Conservation (phyloP, 1,140 invertebrate species). For the Sinonovacula constricta region DNA sequence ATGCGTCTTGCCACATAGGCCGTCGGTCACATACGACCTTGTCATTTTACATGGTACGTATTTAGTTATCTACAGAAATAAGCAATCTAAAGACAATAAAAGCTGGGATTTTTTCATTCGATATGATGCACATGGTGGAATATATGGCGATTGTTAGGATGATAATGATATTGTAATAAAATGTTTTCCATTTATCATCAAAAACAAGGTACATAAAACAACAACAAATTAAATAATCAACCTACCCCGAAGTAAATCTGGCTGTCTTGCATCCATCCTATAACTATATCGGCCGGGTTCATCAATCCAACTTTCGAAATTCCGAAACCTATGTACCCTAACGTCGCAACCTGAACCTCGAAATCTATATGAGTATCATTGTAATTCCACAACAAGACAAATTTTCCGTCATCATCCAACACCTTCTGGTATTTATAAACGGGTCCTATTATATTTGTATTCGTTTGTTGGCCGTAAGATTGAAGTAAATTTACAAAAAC, state of each 20-base stretch:
- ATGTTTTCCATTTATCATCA: neutral
- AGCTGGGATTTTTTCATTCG: neutral
- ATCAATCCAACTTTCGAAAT: slow-evolving; percentile 54
- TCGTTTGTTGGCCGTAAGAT: too few relatives aligned
- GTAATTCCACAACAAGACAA: slow-evolving; percentile 52
- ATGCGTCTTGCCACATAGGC: too few relatives aligned
- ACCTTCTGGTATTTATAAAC: slow-evolving; percentile 26
- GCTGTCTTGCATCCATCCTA: slow-evolving; percentile 61
- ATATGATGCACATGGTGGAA: neutral
- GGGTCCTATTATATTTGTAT: too few relatives aligned
- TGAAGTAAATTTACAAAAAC: too few relatives aligned
- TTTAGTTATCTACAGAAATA: neutral
- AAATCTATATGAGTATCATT: slow-evolving; percentile 55
- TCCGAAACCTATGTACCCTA: slow-evolving; percentile 60
- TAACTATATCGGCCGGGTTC: slow-evolving; percentile 56
- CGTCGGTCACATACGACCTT: too few relatives aligned
- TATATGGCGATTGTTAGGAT: too few relatives aligned
- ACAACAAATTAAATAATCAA: neutral
- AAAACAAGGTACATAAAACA: neutral
- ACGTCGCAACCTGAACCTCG: slow-evolving; percentile 54
- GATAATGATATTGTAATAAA: neutral
- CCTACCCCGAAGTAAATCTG: slow-evolving; percentile 40
- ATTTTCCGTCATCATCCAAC: slow-evolving; percentile 39
- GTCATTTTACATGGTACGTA: neutral
- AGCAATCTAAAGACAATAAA: neutral